Evolutionary conservation across 2,113 vertebrate species (phyloP).

Genomic region (Piprites chloris): DNA sequence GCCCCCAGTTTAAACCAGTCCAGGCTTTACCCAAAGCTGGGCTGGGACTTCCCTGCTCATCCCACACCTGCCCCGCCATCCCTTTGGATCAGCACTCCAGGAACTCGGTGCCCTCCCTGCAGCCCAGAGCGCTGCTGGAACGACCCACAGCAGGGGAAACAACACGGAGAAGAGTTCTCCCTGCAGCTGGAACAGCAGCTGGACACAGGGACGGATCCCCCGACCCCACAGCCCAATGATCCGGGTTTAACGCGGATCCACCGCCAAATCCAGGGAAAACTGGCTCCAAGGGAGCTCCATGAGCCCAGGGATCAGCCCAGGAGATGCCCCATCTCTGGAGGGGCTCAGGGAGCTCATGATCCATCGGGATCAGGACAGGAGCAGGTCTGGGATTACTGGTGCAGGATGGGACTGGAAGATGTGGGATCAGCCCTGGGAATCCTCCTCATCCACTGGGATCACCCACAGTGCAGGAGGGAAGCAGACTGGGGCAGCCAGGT

Average conservation of each 20-base stretch:
- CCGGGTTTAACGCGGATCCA: neutral
- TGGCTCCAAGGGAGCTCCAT: rapidly evolving
- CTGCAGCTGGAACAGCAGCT: neutral
- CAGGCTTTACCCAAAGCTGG: neutral
- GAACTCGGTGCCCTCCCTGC: rapidly evolving
- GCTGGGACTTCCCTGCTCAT: neutral
- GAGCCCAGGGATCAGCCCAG: rapidly evolving
- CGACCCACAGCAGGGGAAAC: rapidly evolving
- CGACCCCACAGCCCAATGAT: rapidly evolving
- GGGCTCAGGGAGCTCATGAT: rapidly evolving
- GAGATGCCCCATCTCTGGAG: neutral
- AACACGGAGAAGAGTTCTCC: neutral
- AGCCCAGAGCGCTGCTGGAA: neutral
- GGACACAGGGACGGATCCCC: neutral
- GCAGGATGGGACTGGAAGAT: rapidly evolving
- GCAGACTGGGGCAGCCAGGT: rapidly evolving
- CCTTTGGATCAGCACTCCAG: neutral
- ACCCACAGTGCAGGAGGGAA: neutral
- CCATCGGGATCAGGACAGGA: rapidly evolving
- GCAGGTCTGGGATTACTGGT: rapidly evolving
- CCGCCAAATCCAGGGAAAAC: rapidly evolving
- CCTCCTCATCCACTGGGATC: rapidly evolving
- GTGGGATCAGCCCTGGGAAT: neutral
- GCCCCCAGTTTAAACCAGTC: neutral
- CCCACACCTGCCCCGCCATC: neutral